Evolutionary conservation across 2,113 vertebrate genomes (phyloP), one percentile per base, ranked within the genome.

Genomic region (Clarias magur): DNA sequence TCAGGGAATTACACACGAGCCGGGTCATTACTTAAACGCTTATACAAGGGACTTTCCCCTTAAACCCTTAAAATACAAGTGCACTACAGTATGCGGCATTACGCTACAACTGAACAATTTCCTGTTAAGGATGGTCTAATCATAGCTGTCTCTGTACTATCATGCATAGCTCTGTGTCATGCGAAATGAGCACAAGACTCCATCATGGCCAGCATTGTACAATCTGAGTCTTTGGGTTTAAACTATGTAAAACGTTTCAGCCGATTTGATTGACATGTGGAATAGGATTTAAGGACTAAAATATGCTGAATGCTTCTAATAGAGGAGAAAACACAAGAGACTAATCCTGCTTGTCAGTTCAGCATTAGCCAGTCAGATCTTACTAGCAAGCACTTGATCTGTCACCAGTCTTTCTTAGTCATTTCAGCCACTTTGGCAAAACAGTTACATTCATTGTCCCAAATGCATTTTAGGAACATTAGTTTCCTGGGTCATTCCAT

Each of bases 271-370:
- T 65, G 86, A 60, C 67, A 76, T 78, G 84, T 86, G 75, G 81
- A 86, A 88, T 75, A 88, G 59, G 54, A 63, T 78, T 88, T 84
- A 42, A 56, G 84, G 72, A 67, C 86, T 87, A 83, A 89, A 85
- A 70, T 75, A 76, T 83, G 81, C 81, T 82, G 88, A 84, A 84
- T 82, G 65, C 30, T 53, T 42, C 67, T 86, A 81, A 83, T 73
- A 72, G 75, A 62, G 73, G 56, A 48, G 34, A 90, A 84, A 89
- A 86, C 87, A 75, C 23, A 19, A 48, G 73, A 53, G 67, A 42
- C 88, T 76, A 89, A 88, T 88, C 56, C 75, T 67, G 85, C 80
- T 88, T 80, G 83, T 90, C 84, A 84, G 86, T 86, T 88, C 56
- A 62, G 65, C 78, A 81, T 83, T 73, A 84, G 70, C 76, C 59